These are phyloP conservation scores for Falco novaeseelandiae DNA, from an alignment of 2,797 vertebrate species.

Conservation along the genomic window DNA sequence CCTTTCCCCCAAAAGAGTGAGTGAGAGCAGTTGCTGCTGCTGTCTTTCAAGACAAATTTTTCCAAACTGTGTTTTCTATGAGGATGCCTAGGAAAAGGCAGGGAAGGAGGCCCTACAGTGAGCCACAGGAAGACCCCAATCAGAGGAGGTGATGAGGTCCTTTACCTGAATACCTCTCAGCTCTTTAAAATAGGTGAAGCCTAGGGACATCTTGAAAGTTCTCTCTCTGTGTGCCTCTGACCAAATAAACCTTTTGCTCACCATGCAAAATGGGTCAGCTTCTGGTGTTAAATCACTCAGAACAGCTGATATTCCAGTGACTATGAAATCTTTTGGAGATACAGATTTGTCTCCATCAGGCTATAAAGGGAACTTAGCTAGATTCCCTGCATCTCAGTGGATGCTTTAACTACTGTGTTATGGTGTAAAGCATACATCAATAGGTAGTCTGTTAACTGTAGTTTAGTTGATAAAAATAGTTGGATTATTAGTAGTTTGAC, in stretches of 20 bases:
- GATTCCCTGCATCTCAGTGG: background rate
- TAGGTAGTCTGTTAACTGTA: background rate
- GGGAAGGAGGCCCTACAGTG: background rate
- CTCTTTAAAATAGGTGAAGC: background rate
- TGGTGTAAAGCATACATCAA: background rate
- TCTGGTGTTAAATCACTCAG: background rate
- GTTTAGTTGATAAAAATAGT: background rate
- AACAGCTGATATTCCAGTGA: background rate
- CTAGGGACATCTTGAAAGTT: background rate
- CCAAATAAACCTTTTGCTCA: background rate
- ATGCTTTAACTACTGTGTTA: background rate
- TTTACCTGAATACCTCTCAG: background rate
- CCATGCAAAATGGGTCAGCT: background rate
- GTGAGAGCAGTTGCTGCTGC: background rate
- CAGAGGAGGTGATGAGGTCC: background rate
- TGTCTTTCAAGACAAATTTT: background rate
- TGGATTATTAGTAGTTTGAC: background rate
- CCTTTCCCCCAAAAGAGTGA: background rate
- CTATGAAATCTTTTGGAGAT: background rate
- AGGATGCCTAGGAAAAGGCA: background rate
- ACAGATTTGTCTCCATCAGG: background rate
- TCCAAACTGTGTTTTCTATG: background rate
- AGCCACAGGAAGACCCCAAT: background rate
- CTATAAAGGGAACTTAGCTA: background rate
- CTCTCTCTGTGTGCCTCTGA: background rate